Evolutionary conservation across 2,888 invertebrate species (phyloP), one percentile per base, ranked within the genome.

Genomic region (Lordiphosa andalusiaca): DNA sequence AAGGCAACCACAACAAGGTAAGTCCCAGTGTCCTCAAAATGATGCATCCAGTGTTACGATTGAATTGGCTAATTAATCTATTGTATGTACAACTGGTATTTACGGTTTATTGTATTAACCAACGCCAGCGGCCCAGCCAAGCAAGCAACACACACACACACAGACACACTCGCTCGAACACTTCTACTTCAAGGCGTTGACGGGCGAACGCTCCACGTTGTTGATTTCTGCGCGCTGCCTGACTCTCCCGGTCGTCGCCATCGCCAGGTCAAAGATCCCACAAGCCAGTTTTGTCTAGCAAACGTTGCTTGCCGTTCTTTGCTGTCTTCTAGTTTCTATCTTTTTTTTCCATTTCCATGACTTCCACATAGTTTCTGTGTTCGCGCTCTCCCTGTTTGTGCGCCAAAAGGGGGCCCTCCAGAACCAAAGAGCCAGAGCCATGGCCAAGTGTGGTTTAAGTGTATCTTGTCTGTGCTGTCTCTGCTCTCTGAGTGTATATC

Each of bases 251-350:
- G 84, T 84, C 84, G 84, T 84, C 82, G 82, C 84, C 78, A 84
- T 70, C 64, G 67, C 30, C 75, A 86, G 88, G 88, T 88, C 87
- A 88, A 88, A 88, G 87, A 88, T 88, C 87, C 88, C 83, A 74
- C 83, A 80, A 78, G 77, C 77, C 60, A 80, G 77, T 78, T 78
- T 83, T 76, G 81, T 78, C 84, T 83, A 78, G 83, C 80, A 60
- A 74, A 67, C 74, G 82, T 65, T 67, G 55, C 59, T 62, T 57
- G 54, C 55, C 55, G 55, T 64, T 66, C 68, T 68, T 67, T 57
- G 57, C 59, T 50, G 53, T 39, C 42, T 49, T 50, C 6, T 19
- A 40, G 41, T 36, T 55, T 50, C 39, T 48, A 42, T 52, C 52
- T 55, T 60, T 35, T 51, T 52, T 73, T 72, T 67, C 64, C 60